Evolutionary conservation across 2,797 vertebrate species (phyloP).

Genomic region (Pachyuromys duprasi): DNA sequence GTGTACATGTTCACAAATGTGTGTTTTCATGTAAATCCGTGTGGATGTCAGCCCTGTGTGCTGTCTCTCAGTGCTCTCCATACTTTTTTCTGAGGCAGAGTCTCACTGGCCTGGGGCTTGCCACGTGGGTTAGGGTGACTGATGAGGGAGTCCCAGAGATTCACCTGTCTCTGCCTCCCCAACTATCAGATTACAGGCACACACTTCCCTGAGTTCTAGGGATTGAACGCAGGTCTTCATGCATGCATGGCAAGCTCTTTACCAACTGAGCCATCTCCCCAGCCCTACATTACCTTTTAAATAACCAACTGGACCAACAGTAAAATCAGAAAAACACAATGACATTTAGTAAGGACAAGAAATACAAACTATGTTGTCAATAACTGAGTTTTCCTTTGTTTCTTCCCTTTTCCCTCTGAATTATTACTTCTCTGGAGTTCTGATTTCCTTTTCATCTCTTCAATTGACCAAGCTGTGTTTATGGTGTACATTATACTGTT

Average conservation of each 20-base stretch:
- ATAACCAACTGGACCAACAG: conserved; percentile 10
- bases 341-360: not conserved
- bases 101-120: not conserved
- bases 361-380: not conserved
- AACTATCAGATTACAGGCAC: not conserved
- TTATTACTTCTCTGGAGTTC: not conserved
- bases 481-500: not conserved
- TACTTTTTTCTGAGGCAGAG: not conserved
- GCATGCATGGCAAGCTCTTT: not conserved
- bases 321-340: conserved; percentile 39
- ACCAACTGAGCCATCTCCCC: not conserved
- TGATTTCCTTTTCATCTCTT: not conserved
- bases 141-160: not conserved
- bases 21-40: not conserved
- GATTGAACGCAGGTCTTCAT: not conserved
- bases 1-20: not conserved
- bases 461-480: not conserved
- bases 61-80: not conserved
- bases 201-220: not conserved
- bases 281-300: not conserved
- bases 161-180: no score
- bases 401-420: not conserved
- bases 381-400: not conserved
- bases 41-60: not conserved
- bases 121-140: not conserved